These are phyloP conservation scores for Cyclopterus lumpus DNA, from an alignment of 2,797 vertebrate species.

Conservation along the genomic window DNA sequence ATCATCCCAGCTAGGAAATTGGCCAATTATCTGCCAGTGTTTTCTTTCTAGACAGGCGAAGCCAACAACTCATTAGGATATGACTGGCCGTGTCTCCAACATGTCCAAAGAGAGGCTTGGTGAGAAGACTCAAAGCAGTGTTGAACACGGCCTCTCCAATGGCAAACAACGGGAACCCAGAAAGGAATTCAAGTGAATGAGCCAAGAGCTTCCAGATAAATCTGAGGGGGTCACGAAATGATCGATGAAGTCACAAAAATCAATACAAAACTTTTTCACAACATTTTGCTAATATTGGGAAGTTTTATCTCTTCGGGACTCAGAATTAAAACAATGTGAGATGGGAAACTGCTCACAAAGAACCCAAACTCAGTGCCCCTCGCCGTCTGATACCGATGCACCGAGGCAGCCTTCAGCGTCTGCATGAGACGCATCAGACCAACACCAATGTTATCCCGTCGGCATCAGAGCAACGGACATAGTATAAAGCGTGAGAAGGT, in stretches of 20 bases:
- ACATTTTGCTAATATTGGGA: not conserved
- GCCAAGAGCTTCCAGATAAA: not conserved
- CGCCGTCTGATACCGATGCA: not conserved
- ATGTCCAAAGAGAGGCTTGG: slow-evolving; percentile 17
- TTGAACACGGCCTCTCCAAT: slow-evolving; percentile 2
- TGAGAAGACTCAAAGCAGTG: slow-evolving; percentile 13
- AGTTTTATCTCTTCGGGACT: not conserved
- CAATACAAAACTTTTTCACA: not conserved
- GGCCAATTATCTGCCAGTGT: slow-evolving; percentile 68
- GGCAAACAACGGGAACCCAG: slow-evolving; percentile 21
- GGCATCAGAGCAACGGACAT: not conserved
- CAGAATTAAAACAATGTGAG: not conserved
- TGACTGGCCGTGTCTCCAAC: slow-evolving; percentile 46
- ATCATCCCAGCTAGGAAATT: slow-evolving; percentile 67
- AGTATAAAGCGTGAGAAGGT: not conserved
- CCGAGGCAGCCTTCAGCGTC: not conserved
- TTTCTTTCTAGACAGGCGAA: slow-evolving; percentile 54
- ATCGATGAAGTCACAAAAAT: not conserved
- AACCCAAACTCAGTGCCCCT: not conserved
- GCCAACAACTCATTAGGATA: slow-evolving; percentile 65
- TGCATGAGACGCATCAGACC: not conserved
- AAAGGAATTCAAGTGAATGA: slow-evolving; percentile 1
- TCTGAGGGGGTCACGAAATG: not conserved
- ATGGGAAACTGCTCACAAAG: not conserved
- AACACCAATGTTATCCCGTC: not conserved